phyloP scores from a whole-genome alignment of 2,113 vertebrate species.

The Oreamnos americanus region DNA sequence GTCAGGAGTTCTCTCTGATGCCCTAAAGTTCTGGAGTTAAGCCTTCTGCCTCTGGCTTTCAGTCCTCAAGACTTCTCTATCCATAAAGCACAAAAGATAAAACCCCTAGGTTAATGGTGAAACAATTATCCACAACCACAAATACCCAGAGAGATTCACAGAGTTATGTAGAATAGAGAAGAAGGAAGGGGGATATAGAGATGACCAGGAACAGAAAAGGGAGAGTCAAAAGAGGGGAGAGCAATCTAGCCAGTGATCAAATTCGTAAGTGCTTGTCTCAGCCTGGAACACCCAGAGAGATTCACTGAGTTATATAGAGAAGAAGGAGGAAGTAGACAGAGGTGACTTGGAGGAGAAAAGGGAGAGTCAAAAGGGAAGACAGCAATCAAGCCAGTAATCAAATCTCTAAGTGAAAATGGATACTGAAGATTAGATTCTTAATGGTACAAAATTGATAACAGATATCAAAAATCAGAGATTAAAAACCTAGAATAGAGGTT shows the following conservation, averaged over 20 bases:
- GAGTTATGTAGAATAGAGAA: not conserved
- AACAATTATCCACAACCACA: not conserved
- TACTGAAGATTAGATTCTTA: not conserved
- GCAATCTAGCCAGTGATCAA: not conserved
- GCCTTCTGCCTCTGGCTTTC: not conserved
- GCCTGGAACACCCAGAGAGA: not conserved
- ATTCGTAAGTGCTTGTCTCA: not conserved
- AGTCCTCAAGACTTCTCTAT: not conserved
- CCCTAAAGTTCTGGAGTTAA: not conserved
- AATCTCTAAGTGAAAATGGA: not conserved
- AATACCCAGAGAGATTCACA: not conserved
- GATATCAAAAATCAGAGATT: not conserved
- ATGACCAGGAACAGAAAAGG: not conserved
- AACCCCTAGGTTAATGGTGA: not conserved
- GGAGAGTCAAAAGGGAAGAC: not conserved
- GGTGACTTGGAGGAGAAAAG: not conserved
- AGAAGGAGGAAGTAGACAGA: not conserved
- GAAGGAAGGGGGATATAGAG: not conserved
- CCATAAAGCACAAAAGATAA: not conserved
- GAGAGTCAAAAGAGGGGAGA: not conserved
- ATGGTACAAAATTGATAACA: not conserved
- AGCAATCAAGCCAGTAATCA: not conserved
- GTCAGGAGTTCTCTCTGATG: not conserved
- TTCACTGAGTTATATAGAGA: not conserved
- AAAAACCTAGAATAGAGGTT: not conserved